Evolutionary conservation across 2,888 invertebrate genomes (phyloP).

Genomic region (Polylopha cassiicola): DNA sequence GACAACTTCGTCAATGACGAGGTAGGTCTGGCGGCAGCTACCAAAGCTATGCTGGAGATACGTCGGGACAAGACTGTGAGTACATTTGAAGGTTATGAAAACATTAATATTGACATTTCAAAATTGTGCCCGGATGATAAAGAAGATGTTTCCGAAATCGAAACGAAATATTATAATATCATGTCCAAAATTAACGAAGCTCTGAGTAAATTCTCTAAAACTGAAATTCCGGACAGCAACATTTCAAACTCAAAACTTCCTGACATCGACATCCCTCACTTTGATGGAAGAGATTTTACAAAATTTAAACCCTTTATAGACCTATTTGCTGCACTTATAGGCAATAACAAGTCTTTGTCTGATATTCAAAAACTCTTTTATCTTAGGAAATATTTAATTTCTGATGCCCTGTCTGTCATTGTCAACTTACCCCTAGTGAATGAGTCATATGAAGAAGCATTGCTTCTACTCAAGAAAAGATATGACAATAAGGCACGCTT

Average conservation of each 20-base stretch:
- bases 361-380: constrained; percentile 1
- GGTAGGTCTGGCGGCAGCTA: too few relatives aligned
- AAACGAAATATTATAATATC: background rate
- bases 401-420: background rate
- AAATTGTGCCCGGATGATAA: too few relatives aligned
- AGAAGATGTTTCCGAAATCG: background rate
- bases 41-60: too few relatives aligned
- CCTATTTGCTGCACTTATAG: constrained; percentile 1
- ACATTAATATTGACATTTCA: too few relatives aligned
- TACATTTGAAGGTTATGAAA: too few relatives aligned
- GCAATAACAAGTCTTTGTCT: constrained; percentile 1
- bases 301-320: constrained; percentile 3
- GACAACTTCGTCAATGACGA: too few relatives aligned
- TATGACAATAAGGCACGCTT: background rate
- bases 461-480: background rate
- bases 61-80: too few relatives aligned
- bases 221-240: background rate
- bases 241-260: background rate
- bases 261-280: background rate
- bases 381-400: background rate
- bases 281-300: constrained; percentile 6
- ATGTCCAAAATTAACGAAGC: background rate
- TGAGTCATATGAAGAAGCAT: background rate
- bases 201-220: too few relatives aligned
- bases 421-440: too few relatives aligned